Evolutionary conservation across 2,888 invertebrate species (phyloP).

Genomic region (Nipponacmea schrenckii): DNA sequence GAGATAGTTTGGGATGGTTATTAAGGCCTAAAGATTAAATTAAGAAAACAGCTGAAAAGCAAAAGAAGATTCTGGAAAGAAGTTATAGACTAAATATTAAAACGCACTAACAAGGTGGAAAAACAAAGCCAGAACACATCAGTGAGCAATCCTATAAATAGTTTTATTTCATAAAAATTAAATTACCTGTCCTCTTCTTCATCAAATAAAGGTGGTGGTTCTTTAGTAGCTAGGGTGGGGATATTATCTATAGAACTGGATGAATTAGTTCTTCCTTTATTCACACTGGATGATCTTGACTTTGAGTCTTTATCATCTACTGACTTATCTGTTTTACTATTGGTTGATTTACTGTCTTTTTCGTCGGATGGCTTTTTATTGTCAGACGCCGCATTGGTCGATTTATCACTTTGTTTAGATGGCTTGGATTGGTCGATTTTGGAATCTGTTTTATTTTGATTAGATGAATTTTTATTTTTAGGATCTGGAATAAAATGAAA

Average conservation of each 20-base stretch:
- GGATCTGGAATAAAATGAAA: neutral
- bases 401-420: neutral
- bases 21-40: too few species aligned
- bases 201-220: constrained; percentile 35
- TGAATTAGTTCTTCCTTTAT: neutral
- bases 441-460: neutral
- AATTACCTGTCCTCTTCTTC: constrained; percentile 32
- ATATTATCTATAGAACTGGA: constrained; percentile 10
- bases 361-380: neutral
- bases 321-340: neutral
- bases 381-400: neutral
- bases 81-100: too few species aligned
- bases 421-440: neutral
- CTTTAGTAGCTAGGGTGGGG: constrained; percentile 21
- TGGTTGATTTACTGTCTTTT: neutral
- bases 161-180: neutral
- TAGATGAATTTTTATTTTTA: neutral
- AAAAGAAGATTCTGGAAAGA: too few species aligned
- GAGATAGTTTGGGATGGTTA: too few species aligned
- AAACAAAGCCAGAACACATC: too few species aligned
- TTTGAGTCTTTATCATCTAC: constrained; percentile 1
- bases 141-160: too few species aligned
- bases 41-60: too few species aligned
- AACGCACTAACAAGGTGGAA: too few species aligned
- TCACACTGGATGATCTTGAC: neutral